A percentile compares a stretch with the other conserved stretches of the same genome.
These are phyloP conservation scores for Lasioglossum zephyrum DNA, from an alignment of 2,888 invertebrate genomes.

Conservation along the genomic window DNA sequence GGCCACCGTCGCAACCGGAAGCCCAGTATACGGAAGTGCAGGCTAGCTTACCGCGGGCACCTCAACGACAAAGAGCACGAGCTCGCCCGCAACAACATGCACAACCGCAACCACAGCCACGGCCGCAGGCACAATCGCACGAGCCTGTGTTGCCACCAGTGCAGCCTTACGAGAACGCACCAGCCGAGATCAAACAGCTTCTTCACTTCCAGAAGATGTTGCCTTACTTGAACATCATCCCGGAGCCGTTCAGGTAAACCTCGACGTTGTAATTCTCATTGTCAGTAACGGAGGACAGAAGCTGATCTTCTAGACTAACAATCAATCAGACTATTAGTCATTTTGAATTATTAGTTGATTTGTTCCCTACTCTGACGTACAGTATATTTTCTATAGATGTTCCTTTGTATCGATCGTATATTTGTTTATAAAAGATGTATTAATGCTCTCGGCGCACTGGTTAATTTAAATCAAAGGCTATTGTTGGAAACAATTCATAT, in stretches of 20 bases:
- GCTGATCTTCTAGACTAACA: too few relatives aligned
- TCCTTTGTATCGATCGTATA: too few relatives aligned
- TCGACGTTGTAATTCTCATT: too few relatives aligned
- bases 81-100: slow-evolving; percentile 52
- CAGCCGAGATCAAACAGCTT: slow-evolving; percentile 79
- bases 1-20: slow-evolving; percentile 37
- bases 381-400: too few relatives aligned
- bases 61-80: slow-evolving; percentile 44
- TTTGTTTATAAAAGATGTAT: too few relatives aligned
- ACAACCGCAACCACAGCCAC: slow-evolving; percentile 58
- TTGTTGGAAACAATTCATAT: too few relatives aligned
- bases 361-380: too few relatives aligned
- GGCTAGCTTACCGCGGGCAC: slow-evolving; percentile 8
- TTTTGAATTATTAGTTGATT: too few relatives aligned
- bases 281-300: too few relatives aligned
- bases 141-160: slow-evolving; percentile 52
- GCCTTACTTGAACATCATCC: slow-evolving; percentile 81
- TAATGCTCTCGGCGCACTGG: too few relatives aligned
- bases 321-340: too few relatives aligned
- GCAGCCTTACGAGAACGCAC: slow-evolving; percentile 76
- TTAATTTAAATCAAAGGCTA: too few relatives aligned
- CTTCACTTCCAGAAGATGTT: slow-evolving; percentile 80
- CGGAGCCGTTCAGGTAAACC: slow-evolving; percentile 77
- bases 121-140: slow-evolving; percentile 52
- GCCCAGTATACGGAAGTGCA: slow-evolving; percentile 40